Conservation (phyloP, 2,888 invertebrate species). For the Tanytarsus gracilentus region DNA sequence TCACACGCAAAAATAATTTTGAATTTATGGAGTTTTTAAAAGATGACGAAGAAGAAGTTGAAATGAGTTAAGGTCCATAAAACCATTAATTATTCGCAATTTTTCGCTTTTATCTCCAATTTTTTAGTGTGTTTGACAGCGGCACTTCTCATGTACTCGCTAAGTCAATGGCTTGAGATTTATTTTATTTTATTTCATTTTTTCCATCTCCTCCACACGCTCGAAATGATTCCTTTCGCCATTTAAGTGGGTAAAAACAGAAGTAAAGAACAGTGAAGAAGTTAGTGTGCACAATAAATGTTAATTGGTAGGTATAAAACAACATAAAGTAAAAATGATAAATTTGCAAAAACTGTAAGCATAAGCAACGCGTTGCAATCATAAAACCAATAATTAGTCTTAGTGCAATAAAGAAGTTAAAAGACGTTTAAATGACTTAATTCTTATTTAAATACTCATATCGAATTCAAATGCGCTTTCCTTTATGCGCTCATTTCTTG, state of each 20-base stretch:
- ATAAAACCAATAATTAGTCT: slow-evolving; percentile 7
- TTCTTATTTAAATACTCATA: not conserved
- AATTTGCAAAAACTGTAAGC: not conserved
- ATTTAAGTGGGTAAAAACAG: no score
- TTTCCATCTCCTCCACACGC: no score
- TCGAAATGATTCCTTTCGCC: no score
- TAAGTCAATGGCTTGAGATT: no score
- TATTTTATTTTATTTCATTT: no score
- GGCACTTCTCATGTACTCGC: not conserved
- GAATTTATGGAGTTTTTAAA: no score
- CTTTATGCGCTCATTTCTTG: not conserved
- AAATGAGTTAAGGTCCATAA: not conserved
- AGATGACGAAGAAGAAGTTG: not conserved
- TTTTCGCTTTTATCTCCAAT: slow-evolving; percentile 12
- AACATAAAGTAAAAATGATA: slow-evolving; percentile 27
- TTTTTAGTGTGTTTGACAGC: slow-evolving; percentile 12
- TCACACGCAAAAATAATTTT: no score
- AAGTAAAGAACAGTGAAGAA: no score
- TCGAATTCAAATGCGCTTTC: not conserved
- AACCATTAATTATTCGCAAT: slow-evolving; percentile 27
- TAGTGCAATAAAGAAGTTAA: not conserved
- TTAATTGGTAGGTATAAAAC: slow-evolving; percentile 19
- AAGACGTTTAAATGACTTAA: slow-evolving; percentile 2
- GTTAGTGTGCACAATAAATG: slow-evolving; percentile 8
- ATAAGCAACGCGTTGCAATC: not conserved